Evolutionary conservation across 2,797 vertebrate species (phyloP).

Genomic region (Salarias fasciatus): DNA sequence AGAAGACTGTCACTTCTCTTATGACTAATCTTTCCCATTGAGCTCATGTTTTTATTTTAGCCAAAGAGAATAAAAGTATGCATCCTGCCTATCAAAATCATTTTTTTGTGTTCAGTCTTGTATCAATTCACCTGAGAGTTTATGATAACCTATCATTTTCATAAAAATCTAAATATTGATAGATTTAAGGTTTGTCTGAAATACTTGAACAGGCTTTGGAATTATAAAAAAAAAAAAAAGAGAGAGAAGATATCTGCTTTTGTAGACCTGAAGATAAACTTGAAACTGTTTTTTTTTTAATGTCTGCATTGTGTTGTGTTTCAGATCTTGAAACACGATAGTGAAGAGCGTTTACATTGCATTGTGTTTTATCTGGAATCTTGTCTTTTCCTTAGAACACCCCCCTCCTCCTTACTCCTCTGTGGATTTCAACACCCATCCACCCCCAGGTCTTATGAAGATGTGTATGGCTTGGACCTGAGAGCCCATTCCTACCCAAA

Average conservation of each 20-base stretch:
- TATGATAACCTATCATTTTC: neutral
- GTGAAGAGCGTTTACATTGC: slow-evolving; percentile 5
- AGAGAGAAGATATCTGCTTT: slow-evolving; percentile 8
- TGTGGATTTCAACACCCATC: slow-evolving; percentile 52
- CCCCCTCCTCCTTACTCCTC: slow-evolving; percentile 74
- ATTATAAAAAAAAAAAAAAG: neutral
- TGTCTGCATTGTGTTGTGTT: no score
- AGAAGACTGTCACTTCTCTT: no score
- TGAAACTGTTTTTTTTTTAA: slow-evolving; percentile 2
- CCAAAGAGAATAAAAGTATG: no score
- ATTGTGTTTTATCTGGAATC: neutral
- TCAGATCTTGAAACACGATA: neutral
- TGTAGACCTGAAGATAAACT: slow-evolving; percentile 8
- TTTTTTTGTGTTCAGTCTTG: no score
- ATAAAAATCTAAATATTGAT: slow-evolving; percentile 16
- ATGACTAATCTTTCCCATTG: neutral
- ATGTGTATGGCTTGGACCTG: slow-evolving; percentile 50
- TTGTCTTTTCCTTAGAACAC: slow-evolving; percentile 57
- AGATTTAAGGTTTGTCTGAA: slow-evolving; percentile 6
- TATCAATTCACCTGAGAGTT: neutral
- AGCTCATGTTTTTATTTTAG: no score
- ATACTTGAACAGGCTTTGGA: neutral
- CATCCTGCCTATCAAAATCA: no score
- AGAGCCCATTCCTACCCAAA: slow-evolving; percentile 49
- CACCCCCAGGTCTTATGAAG: slow-evolving; percentile 66